Percentiles rank a stretch among this genome's conserved stretches.
Evolutionary conservation across 1,140 invertebrate genomes (phyloP).

Genomic region (Cydia amplana): DNA sequence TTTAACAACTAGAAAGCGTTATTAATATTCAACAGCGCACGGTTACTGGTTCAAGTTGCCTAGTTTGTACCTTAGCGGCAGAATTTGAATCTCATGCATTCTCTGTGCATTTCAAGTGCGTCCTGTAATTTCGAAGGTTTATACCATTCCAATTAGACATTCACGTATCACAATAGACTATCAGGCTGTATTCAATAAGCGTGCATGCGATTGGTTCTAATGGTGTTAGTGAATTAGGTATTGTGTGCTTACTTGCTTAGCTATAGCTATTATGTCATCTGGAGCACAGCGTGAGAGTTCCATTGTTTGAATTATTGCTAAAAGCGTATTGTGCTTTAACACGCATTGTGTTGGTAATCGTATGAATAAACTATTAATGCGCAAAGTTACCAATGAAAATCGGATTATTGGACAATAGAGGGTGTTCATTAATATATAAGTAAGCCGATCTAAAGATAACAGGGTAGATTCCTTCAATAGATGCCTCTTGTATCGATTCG

Average conservation of each 20-base stretch:
- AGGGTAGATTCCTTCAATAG: neutral
- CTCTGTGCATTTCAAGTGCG: conserved; percentile 5
- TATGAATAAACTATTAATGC: neutral
- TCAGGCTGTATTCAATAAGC: conserved; percentile 18
- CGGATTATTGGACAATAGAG: conserved; percentile 1
- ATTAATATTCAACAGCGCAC: conserved; percentile 20
- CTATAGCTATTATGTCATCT: conserved; percentile 25
- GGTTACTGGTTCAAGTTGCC: conserved; percentile 5
- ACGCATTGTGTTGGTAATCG: conserved; percentile 22
- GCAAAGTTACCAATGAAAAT: conserved; percentile 8
- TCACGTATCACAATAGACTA: conserved; percentile 20
- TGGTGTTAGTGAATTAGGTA: conserved; percentile 27
- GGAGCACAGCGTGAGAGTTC: conserved; percentile 26
- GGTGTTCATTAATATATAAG: neutral
- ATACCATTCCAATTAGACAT: neutral
- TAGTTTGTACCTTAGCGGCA: neutral
- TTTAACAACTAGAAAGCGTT: conserved; percentile 22
- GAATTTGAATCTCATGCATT: conserved; percentile 20
- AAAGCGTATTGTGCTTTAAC: neutral
- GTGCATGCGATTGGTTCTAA: conserved; percentile 16
- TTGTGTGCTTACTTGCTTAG: conserved; percentile 10
- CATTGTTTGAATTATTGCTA: conserved; percentile 25
- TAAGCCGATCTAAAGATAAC: neutral
- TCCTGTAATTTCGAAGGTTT: neutral
- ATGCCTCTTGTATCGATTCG: neutral